phyloP scores from a whole-genome alignment of 2,797 vertebrate genomes.

The Crocidura indochinensis region DNA sequence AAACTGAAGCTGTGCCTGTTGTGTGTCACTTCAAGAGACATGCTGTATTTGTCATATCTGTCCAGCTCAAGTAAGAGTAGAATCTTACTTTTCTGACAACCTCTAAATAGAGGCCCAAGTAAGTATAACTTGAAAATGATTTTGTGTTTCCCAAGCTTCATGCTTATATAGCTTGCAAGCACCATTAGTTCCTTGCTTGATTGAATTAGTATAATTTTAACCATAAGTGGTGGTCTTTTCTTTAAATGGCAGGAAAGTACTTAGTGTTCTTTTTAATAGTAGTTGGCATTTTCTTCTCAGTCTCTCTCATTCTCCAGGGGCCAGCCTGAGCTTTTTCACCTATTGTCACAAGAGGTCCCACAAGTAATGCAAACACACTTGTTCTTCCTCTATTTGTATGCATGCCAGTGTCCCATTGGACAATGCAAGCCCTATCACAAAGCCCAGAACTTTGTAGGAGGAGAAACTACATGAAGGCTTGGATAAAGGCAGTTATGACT shows the following conservation, averaged over 20 bases:
- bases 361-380: neutral
- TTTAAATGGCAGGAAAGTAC: slow-evolving; percentile 47
- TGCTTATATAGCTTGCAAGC: slow-evolving; percentile 46
- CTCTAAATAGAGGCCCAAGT: slow-evolving; percentile 63
- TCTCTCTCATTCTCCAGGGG: neutral
- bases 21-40: slow-evolving; percentile 74
- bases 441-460: slow-evolving; percentile 5
- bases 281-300: neutral
- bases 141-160: slow-evolving; percentile 61
- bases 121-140: slow-evolving; percentile 57
- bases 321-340: slow-evolving; percentile 16
- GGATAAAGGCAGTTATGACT: neutral
- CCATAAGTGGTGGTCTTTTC: slow-evolving; percentile 42
- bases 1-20: slow-evolving; percentile 72
- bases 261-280: slow-evolving; percentile 47
- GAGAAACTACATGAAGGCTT: slow-evolving; percentile 1
- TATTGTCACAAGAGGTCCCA: slow-evolving; percentile 8
- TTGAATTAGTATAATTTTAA: slow-evolving; percentile 67
- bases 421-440: slow-evolving; percentile 20
- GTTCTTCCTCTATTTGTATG: neutral
- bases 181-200: slow-evolving; percentile 43
- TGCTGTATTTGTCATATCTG: slow-evolving; percentile 68
- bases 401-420: neutral
- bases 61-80: slow-evolving; percentile 57
- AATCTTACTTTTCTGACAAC: slow-evolving; percentile 60